These are phyloP conservation scores for Arvicanthis niloticus DNA, from an alignment of 2,113 vertebrate genomes.

Conservation along the genomic window DNA sequence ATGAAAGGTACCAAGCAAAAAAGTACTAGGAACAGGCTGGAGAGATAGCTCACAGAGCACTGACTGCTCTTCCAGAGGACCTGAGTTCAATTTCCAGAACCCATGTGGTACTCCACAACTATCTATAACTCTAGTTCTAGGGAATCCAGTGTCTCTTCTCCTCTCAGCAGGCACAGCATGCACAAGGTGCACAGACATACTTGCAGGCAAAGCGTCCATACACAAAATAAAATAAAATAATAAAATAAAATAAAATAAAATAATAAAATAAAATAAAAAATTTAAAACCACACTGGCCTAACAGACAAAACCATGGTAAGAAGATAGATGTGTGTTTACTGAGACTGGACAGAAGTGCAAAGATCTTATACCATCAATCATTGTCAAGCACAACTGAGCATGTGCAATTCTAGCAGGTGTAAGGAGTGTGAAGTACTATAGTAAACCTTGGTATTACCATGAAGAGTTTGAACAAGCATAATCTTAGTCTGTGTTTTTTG, in stretches of 20 bases:
- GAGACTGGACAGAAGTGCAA: slow-evolving; percentile 32
- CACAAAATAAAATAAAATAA: neutral
- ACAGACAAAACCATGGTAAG: neutral
- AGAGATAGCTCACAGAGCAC: neutral
- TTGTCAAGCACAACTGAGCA: neutral
- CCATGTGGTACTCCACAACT: neutral
- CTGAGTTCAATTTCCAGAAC: neutral
- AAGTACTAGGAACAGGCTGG: slow-evolving; percentile 21
- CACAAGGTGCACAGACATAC: neutral
- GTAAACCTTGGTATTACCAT: neutral
- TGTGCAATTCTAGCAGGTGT: neutral
- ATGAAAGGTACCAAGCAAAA: slow-evolving; percentile 51
- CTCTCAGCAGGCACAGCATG: neutral
- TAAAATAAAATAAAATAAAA: too few species aligned
- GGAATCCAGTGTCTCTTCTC: neutral
- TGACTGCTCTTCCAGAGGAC: neutral
- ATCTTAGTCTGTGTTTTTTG: neutral
- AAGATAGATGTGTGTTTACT: neutral
- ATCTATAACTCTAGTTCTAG: neutral
- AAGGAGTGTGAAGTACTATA: neutral
- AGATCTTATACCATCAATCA: neutral
- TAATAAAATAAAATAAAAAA: neutral
- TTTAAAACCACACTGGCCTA: neutral
- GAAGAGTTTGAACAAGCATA: neutral
- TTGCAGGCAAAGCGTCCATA: neutral